phyloP scores from a whole-genome alignment of 2,888 invertebrate species.

The Cistogaster globosa region DNA sequence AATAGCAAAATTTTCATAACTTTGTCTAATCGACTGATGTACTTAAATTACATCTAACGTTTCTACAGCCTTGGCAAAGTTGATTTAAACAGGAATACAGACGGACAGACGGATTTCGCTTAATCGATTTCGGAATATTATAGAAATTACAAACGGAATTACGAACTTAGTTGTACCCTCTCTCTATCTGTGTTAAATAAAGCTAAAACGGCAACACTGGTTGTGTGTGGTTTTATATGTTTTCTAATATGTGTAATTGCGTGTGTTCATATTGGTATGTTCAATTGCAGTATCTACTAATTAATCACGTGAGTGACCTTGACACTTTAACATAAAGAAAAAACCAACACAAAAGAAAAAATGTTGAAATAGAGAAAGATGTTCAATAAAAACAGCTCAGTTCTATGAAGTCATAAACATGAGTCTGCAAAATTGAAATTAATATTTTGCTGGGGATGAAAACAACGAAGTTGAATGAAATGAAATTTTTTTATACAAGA shows the following conservation, averaged over 20 bases:
- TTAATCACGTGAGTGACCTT: slow-evolving; percentile 65
- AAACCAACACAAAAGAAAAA: not conserved
- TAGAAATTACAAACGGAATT: too few species aligned
- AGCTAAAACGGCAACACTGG: too few species aligned
- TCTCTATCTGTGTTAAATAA: too few species aligned
- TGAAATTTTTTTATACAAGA: not conserved
- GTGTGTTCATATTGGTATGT: slow-evolving; percentile 6
- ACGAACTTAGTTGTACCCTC: too few species aligned
- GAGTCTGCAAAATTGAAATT: slow-evolving; percentile 17
- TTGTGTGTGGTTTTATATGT: not conserved
- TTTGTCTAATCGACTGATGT: too few species aligned
- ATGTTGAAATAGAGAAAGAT: not conserved
- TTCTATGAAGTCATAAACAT: slow-evolving; percentile 7
- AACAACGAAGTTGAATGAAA: not conserved
- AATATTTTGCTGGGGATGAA: slow-evolving; percentile 4
- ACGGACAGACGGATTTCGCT: too few species aligned
- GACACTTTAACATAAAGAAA: slow-evolving; percentile 56
- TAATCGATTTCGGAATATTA: too few species aligned
- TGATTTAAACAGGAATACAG: too few species aligned
- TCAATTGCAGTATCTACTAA: slow-evolving; percentile 51
- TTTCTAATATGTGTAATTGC: not conserved
- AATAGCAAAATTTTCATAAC: too few species aligned
- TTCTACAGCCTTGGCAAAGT: too few species aligned
- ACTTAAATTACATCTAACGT: too few species aligned
- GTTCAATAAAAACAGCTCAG: not conserved